Evolutionary conservation across 2,113 vertebrate species (phyloP), one percentile per base, ranked within the genome.

Genomic region (Hepsetus odoe): DNA sequence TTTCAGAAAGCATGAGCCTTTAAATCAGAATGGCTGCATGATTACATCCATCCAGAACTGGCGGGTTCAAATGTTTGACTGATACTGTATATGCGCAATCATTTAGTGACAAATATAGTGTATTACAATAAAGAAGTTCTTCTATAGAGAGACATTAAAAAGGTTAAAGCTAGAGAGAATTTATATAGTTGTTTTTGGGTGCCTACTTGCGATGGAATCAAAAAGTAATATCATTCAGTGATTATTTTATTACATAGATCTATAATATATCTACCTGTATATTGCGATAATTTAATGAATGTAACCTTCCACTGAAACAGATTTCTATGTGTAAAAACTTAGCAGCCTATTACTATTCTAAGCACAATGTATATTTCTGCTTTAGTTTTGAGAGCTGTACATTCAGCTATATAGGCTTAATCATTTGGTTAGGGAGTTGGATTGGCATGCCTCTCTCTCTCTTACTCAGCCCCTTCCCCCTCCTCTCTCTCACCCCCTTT

Each of bases 331-430:
- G 80, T 90, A 87, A 89, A 68, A 84, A 81, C 66, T 86, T 89
- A 76, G 77, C 42, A 51, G 83, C 89, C 86, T 87, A 86, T 88
- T 87, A 86, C 88, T 56, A 35, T 86, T 87, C 81, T 32, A 90
- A 92, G 90, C 91, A 91, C 91, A 92, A 90, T 85, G 85, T 86
- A 86, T 90, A 87, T 85, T 80, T 82, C 70, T 28, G 79, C 80
- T 74, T 12, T 65, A 77, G 61, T 76, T 68, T 68, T 85, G 65
- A 84, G 81, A 81, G 71, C 72, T 88, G 77, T 74, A 82, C 82
- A 65, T 81, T 72, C 30, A 33, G 5, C 51, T 83, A n/a, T 79
- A 24, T 55, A 22, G 22, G n/a, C 51, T 55, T 11, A 10, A 42
- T 14, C 11, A 49, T 83, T 77, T 38, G 74, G 76, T 78, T 49